A percentile compares a stretch with the other conserved stretches of the same genome.
Conservation (phyloP, 2,888 invertebrate genomes). For the Lagria hirta region DNA sequence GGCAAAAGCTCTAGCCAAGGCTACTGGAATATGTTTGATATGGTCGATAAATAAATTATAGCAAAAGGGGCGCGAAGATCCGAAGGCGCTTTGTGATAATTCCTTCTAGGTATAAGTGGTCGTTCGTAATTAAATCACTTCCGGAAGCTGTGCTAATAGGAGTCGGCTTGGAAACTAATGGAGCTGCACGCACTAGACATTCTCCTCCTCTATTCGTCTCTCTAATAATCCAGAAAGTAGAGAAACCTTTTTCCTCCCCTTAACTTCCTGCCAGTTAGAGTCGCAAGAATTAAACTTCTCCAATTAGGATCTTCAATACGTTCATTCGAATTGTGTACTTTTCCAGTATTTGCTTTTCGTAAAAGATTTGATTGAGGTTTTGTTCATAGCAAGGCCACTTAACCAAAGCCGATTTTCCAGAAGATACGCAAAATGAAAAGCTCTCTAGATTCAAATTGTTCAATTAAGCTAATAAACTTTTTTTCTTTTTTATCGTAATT, state of each 20-base stretch:
- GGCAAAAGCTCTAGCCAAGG: no score
- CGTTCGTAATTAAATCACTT: constrained; percentile 45
- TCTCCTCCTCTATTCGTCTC: no score
- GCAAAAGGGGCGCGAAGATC: constrained; percentile 34
- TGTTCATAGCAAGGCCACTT: no score
- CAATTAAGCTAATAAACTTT: no score
- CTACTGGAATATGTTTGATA: no score
- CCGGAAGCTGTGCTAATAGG: constrained; percentile 38
- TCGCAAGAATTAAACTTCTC: constrained; percentile 8
- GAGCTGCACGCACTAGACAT: constrained; percentile 29
- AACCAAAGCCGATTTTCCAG: no score
- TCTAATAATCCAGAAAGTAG: constrained; percentile 6
- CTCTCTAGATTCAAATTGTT: no score
- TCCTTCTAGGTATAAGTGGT: constrained; percentile 42
- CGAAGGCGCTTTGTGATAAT: constrained; percentile 43
- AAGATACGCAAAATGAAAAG: no score
- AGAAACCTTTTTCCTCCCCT: no score
- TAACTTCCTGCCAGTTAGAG: constrained; percentile 7
- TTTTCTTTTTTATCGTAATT: no score
- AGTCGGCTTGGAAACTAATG: constrained; percentile 38
- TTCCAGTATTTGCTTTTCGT: constrained; percentile 88
- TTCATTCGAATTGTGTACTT: constrained; percentile 25
- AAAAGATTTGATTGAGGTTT: no score
- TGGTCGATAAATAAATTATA: constrained; percentile 32
- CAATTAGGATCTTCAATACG: no score